Base-by-base conservation (phyloP, 2,113 vertebrate genomes). In the Labeo rohita region DNA sequence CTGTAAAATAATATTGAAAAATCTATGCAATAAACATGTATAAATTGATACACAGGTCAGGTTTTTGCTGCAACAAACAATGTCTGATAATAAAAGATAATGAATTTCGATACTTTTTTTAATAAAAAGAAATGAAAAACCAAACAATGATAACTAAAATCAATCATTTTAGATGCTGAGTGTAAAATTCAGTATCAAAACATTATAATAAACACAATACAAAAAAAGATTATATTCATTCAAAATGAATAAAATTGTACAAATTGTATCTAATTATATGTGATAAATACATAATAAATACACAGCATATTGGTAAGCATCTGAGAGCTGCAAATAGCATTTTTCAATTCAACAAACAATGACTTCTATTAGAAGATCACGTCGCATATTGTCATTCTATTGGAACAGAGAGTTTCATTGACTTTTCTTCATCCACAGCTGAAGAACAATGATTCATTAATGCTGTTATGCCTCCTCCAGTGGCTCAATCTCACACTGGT, bases 401-500 rank as follows among this genome's bases (percentile, higher is more conserved):
- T 59, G 56, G 63, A 85, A 85, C 81, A 82, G 39, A 84, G 78
- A 54, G 39, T 72, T 77, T 83, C 85, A 84, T 34, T 87, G 68
- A 84, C 77, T 45, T 63, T n/a, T 86, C 45, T 49, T 80, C 66
- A 61, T 86, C 23, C 63, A 50, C 59, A 84, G 79, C 75, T 80
- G 39, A 3, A 73, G 52, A 85, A 85, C 85, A 89, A 89, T 89
- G 83, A 63, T 68, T 43, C 34, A 82, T 85, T 87, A 89, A 87
- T 73, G 28, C 72, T 28, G 82, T 87, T 73, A 80, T 72, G 47
- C 47, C 50, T 77, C 61, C 83, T 84, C 80, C 77, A 77, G 83
- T 47, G 49, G 15, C 82, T 78, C 47, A 9, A 76, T 78, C 77
- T 49, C 76, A 89, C 85, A 85, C 72, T 81, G 72, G 61, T 23